Percentiles rank a stretch among this genome's conserved stretches.
Evolutionary conservation across 1,140 invertebrate genomes (phyloP).

Genomic region (Magallana angulata): DNA sequence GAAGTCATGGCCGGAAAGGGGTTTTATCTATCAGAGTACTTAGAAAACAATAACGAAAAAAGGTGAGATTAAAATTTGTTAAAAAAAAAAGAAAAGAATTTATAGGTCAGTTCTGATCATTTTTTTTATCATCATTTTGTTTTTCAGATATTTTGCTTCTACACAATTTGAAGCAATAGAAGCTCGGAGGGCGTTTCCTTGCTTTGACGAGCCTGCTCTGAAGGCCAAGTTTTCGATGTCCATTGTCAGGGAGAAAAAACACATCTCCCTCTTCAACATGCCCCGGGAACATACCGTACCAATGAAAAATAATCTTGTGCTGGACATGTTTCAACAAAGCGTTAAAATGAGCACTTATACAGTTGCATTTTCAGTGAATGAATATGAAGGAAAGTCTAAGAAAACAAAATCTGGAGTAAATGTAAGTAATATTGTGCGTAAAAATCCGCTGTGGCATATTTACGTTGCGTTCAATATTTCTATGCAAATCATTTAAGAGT

Average conservation of each 20-base stretch:
- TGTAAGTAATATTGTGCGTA: slow-evolving; percentile 69
- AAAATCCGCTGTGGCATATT: no score
- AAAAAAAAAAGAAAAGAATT: not conserved
- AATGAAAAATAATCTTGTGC: slow-evolving; percentile 82
- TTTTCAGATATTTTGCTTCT: slow-evolving; percentile 68
- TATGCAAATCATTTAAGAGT: no score
- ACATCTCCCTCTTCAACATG: slow-evolving; percentile 92
- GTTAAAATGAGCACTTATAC: slow-evolving; percentile 92
- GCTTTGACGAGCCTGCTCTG: slow-evolving; percentile 95
- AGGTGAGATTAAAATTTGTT: slow-evolving; percentile 80
- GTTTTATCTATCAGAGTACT: slow-evolving; percentile 94
- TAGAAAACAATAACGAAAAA: slow-evolving; percentile 86
- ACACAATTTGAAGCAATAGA: slow-evolving; percentile 74
- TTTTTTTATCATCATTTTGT: not conserved
- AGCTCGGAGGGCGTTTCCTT: slow-evolving; percentile 89
- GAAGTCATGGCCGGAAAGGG: slow-evolving; percentile 88
- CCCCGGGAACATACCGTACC: slow-evolving; percentile 55
- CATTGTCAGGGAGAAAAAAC: slow-evolving; percentile 85
- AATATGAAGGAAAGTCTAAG: slow-evolving; percentile 85
- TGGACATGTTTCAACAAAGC: slow-evolving; percentile 86
- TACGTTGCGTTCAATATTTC: no score
- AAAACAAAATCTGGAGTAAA: slow-evolving; percentile 80
- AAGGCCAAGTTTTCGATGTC: slow-evolving; percentile 92
- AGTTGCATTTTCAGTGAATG: slow-evolving; percentile 91
- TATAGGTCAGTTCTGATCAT: not conserved